Base-by-base conservation (phyloP, 1,140 invertebrate genomes). In the Ladona fulva region DNA sequence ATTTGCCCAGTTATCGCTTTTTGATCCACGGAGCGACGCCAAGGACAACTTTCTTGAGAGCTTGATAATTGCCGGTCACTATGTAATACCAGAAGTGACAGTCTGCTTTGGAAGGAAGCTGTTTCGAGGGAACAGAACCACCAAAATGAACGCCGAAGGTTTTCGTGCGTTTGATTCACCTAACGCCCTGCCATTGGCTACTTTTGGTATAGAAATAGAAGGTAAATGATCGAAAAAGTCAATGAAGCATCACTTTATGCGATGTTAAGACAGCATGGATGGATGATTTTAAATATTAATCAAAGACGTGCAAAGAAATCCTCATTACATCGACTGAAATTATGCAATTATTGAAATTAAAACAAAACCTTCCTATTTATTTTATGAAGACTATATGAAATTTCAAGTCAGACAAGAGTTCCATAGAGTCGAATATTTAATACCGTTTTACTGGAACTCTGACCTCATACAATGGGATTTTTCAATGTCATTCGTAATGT, bases 1-100 rank as follows among this genome's bases (percentile, higher is more conserved):
- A n/a, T n/a, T n/a, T n/a, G n/a, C n/a, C n/a, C 87, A 98, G 89
- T 92, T 99, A 79, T 95, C 97, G 25, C 93, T 98, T 77, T 97
- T 96, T 83, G 95, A 98, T 82, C 89, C 92, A 0, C 87, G 93
- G 74, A 91, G 92, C 85, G 97, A 99, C 84, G 97, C 96, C 1
- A 88, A 94, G 78, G 95, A 97, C 78, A 99, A 99, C 83, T 95
- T 99, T 79, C 89, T 98, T 8, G 91, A 92, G 0, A 93, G 97
- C 0, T 83, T 99, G 5, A 90, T 98, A 24, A 91, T 99, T 16
- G 97, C 97, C n/a, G 96, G 95, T 8, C 93, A 91, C 80, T 94
- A 94, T 80, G 89, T 89, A 75, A 97, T 99, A 80, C 96, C 97
- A 0, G 97, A 99, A 87, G 97, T 98, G 0, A 93, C 93, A 42